Evolutionary conservation across 2,797 vertebrate species (phyloP).

Genomic region (Ctenopoma multispine): DNA sequence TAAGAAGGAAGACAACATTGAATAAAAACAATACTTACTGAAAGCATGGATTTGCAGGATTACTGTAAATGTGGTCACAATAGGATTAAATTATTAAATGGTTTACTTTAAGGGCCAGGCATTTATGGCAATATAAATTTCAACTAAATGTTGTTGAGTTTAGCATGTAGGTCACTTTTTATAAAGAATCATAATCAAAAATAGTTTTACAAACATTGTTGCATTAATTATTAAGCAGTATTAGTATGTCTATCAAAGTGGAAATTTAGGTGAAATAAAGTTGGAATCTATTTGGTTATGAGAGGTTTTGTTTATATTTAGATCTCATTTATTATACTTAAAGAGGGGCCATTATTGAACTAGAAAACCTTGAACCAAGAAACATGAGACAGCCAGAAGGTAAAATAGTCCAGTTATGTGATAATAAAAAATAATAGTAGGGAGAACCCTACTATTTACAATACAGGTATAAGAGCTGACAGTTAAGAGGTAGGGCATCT

Average conservation of each 20-base stretch:
- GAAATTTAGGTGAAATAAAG: background rate
- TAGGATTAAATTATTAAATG: background rate
- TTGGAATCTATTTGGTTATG: background rate
- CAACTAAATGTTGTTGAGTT: background rate
- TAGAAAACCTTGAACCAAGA: background rate
- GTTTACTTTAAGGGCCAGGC: background rate
- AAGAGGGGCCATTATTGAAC: background rate
- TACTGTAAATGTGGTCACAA: background rate
- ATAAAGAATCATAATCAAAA: background rate
- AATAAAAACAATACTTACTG: background rate
- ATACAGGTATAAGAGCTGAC: background rate
- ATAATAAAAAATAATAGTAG: slow-evolving; percentile 6
- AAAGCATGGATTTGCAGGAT: background rate
- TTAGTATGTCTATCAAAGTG: background rate
- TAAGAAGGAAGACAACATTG: no score
- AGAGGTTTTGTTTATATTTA: background rate
- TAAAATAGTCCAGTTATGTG: slow-evolving; percentile 10
- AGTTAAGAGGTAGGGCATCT: slow-evolving; percentile 26
- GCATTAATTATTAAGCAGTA: background rate
- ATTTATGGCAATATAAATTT: background rate
- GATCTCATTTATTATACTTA: background rate
- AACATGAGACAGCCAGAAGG: background rate
- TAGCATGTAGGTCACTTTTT: no score
- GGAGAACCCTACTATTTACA: slow-evolving; percentile 3
- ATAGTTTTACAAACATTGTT: background rate